Percentiles rank a stretch among this genome's conserved stretches.
Conservation (phyloP, 1,140 invertebrate genomes). For the Ylistrum balloti region DNA sequence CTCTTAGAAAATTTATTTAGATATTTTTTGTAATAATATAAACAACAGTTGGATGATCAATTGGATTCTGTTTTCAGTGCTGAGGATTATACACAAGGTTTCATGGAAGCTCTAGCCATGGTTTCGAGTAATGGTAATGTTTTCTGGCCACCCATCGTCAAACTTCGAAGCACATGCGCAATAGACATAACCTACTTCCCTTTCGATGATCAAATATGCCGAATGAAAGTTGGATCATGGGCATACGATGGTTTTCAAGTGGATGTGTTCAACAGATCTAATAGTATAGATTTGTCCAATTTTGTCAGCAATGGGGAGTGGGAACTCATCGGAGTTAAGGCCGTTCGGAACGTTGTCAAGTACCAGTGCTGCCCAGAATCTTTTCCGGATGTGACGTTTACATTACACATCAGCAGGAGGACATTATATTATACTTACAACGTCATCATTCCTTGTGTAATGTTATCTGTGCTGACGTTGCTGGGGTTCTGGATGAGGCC, state of each 20-base stretch:
- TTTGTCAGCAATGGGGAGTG: slow-evolving; percentile 80
- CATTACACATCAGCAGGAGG: slow-evolving; percentile 76
- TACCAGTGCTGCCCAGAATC: slow-evolving; percentile 82
- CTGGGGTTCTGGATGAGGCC: slow-evolving; percentile 86
- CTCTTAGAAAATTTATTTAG: no score
- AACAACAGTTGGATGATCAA: no score
- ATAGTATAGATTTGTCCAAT: slow-evolving; percentile 71
- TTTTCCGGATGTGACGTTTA: slow-evolving; percentile 85
- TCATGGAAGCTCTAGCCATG: slow-evolving; percentile 83
- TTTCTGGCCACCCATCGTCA: slow-evolving; percentile 81
- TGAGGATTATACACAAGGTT: slow-evolving; percentile 85
- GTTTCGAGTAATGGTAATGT: slow-evolving; percentile 72
- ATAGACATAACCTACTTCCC: slow-evolving; percentile 87
- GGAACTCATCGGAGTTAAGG: slow-evolving; percentile 72
- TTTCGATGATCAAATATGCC: slow-evolving; percentile 80
- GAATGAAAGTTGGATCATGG: slow-evolving; percentile 80
- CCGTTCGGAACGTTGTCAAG: slow-evolving; percentile 71
- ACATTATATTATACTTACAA: slow-evolving; percentile 84
- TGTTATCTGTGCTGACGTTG: slow-evolving; percentile 85
- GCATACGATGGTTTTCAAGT: slow-evolving; percentile 80
- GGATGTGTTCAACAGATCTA: slow-evolving; percentile 60
- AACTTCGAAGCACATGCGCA: slow-evolving; percentile 91
- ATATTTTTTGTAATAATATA: no score
- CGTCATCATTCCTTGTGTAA: slow-evolving; percentile 85
- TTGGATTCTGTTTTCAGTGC: slow-evolving; percentile 81